These are phyloP conservation scores for Ammodytes dubius DNA, from an alignment of 2,113 vertebrate genomes.

Conservation along the genomic window DNA sequence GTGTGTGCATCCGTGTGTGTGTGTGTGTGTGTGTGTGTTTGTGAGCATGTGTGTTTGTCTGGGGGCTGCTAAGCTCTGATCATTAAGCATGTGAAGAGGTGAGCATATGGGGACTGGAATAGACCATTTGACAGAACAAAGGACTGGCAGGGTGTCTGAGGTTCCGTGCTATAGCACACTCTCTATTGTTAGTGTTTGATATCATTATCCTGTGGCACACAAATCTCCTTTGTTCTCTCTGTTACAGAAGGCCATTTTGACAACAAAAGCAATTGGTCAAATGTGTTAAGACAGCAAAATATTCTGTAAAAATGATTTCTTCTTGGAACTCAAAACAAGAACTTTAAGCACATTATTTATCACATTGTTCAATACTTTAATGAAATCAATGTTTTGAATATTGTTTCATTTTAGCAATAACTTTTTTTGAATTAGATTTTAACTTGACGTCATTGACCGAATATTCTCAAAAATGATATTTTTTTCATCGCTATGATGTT, in stretches of 20 bases:
- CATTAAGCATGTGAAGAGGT: constrained; percentile 75
- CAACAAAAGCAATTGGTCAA: constrained; percentile 49
- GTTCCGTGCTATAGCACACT: constrained; percentile 46
- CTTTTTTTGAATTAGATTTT: too few relatives aligned
- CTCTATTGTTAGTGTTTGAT: constrained; percentile 71
- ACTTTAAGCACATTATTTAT: neutral
- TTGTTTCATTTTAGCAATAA: neutral
- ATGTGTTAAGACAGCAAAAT: constrained; percentile 6
- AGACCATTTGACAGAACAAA: constrained; percentile 74
- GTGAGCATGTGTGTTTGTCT: constrained; percentile 47
- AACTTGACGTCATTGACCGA: too few relatives aligned
- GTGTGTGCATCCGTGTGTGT: constrained; percentile 2
- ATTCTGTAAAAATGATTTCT: constrained; percentile 28
- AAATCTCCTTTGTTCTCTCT: constrained; percentile 55
- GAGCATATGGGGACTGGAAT: constrained; percentile 81
- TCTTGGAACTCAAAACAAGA: constrained; percentile 18
- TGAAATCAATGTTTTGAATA: neutral
- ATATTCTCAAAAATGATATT: too few relatives aligned
- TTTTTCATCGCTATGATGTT: too few relatives aligned
- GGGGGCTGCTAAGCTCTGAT: constrained; percentile 71
- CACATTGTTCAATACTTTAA: neutral
- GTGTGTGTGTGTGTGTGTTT: constrained; percentile 14
- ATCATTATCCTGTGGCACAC: constrained; percentile 55
- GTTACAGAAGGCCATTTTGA: constrained; percentile 25
- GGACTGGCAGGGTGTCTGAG: constrained; percentile 63